Percentiles rank a stretch among this genome's conserved stretches.
phyloP scores from a whole-genome alignment of 2,113 vertebrate species.

The Lathamus discolor region DNA sequence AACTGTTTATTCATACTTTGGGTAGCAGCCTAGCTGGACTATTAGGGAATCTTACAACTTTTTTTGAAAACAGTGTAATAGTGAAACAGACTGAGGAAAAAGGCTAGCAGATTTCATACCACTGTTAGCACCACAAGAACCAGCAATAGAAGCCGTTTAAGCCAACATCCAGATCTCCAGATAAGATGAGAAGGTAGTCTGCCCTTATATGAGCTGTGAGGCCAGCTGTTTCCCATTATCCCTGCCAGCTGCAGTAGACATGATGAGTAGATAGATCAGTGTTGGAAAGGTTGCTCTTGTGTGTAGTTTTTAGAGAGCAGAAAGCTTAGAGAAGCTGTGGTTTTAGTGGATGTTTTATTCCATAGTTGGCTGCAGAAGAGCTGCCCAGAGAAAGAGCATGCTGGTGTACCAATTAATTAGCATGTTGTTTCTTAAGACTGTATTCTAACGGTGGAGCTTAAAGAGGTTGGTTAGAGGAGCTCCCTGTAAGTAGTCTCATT shows the following conservation, averaged over 20 bases:
- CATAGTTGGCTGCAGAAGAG: neutral
- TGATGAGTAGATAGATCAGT: neutral
- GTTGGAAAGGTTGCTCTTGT: neutral
- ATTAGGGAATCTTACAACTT: neutral
- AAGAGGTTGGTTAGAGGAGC: neutral
- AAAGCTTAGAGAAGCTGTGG: neutral
- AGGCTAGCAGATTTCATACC: neutral
- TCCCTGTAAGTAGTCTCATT: neutral
- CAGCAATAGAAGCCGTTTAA: neutral
- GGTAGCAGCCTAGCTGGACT: neutral
- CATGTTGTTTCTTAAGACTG: neutral
- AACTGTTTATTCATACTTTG: neutral
- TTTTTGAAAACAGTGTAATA: neutral
- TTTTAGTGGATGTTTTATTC: neutral
- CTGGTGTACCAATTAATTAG: neutral
- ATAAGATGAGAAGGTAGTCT: neutral
- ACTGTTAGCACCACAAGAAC: neutral
- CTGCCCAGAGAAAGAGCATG: neutral
- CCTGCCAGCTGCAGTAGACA: neutral
- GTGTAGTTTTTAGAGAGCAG: neutral
- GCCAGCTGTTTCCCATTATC: neutral
- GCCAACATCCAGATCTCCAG: neutral
- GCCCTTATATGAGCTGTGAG: neutral
- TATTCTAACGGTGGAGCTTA: neutral
- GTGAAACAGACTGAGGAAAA: neutral